Base-by-base conservation (phyloP, 2,797 vertebrate genomes). In the Lutra lutra region DNA sequence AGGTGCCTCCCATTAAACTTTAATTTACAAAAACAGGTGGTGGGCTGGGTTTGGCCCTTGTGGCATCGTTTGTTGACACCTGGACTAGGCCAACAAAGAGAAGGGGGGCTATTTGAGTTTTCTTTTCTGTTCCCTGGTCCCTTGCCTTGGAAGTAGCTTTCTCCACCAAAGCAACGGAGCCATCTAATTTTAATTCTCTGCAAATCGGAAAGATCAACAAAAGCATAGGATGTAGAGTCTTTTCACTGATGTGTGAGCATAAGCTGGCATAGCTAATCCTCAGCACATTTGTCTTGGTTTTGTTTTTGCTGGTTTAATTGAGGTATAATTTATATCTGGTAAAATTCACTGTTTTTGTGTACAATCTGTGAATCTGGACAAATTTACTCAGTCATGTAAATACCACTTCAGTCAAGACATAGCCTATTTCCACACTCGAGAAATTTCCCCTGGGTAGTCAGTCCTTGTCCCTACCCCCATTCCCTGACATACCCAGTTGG, bases 111-210 rank as follows among this genome's bases (percentile, higher is more conserved):
- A 25, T 77, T 94, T 91, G 85, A 83, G 58, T 95, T 97, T 92
- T 77, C 66, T 82, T 38, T 80, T 80, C 9, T 84, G 20, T 54
- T 72, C 40, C 27, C 66, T 95, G 60, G 58, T 83, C 92, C 27
- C 35, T 83, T 91, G 21, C 46, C 58, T 78, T 92, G 56, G 46
- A 97, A 88, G 51, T 95, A 51, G 23, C 91, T 96, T 91, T 91
- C 29, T 21, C 25, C 86, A n/a, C 86, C 88, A 97, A 54, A 93
- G 40, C 66, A 66, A 21, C 5, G 1, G 70, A 94, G 15, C 68
- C 54, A 17, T 86, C 83, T 73, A n/a, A 82, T 80, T 91, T 84
- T 79, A 89, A 86, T 93, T 93, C 89, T 95, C 62, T 84, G 90
- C 62, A 95, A 94, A 86, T 66, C 54, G 60, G 68, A 77, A 82